A percentile compares a stretch with the other conserved stretches of the same genome.
Evolutionary conservation across 2,113 vertebrate species (phyloP).

Genomic region (Phalacrocorax carbo): DNA sequence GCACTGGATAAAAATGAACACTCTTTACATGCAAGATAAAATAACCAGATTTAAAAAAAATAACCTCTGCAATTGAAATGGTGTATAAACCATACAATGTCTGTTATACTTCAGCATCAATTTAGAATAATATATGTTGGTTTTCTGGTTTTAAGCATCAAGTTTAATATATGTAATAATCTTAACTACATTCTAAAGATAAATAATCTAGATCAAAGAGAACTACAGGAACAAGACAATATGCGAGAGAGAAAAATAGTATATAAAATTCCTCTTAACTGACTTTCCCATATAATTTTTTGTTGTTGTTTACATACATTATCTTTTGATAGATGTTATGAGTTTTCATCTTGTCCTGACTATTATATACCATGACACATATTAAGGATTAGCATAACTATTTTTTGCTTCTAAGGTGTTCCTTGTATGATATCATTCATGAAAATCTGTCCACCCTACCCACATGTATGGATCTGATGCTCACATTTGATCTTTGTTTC

Average conservation of each 20-base stretch:
- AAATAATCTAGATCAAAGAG: background rate
- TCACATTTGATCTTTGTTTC: background rate
- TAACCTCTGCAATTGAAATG: background rate
- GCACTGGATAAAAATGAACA: background rate
- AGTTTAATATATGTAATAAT: background rate
- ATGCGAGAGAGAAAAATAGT: background rate
- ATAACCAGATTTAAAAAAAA: background rate
- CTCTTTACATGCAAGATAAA: background rate
- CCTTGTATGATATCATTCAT: background rate
- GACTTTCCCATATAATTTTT: background rate
- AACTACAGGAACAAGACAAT: background rate
- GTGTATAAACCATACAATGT: background rate
- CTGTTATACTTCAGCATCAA: background rate
- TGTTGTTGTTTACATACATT: background rate
- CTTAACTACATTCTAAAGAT: background rate
- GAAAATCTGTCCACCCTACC: background rate
- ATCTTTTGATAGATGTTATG: background rate
- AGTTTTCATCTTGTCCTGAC: background rate
- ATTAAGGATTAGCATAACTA: background rate
- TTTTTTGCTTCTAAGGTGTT: background rate
- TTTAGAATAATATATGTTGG: background rate
- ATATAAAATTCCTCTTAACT: background rate
- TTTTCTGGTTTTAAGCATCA: background rate
- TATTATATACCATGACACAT: background rate
- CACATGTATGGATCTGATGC: background rate